Evolutionary conservation across 2,113 vertebrate genomes (phyloP), one percentile per base, ranked within the genome.

Genomic region (Bubo blakistoni): DNA sequence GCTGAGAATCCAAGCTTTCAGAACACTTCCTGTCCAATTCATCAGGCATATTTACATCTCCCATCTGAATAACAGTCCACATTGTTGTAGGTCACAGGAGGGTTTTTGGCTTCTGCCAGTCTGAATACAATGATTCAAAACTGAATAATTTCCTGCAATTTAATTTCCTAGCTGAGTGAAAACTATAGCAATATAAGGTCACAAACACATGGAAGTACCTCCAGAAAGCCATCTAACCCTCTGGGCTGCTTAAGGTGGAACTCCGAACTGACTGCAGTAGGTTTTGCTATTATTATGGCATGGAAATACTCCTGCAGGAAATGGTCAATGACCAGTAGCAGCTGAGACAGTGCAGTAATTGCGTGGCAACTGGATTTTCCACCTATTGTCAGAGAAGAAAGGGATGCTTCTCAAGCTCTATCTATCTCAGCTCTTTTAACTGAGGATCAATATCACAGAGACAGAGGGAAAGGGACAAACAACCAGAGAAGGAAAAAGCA

Each of bases 121-220:
- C 97, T 95, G 92, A 97, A 97, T 88, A 94, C 82, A 93, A 97
- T 95, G 67, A 98, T 96, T 98, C 34, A 85, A 98, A 97, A 97
- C 62, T 73, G 93, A 98, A 97, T 97, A 94, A 96, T 95, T 98
- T 98, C 92, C 97, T 97, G 90, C 91, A 96, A 98, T 97, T 98
- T 97, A 97, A 96, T 97, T 95, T 98, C 95, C 96, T 94, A 98
- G 90, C 83, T 96, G 86, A 98, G 96, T 42, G 40, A 81, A 93
- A 98, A 96, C 82, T 95, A 86, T 58, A 96, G 96, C 89, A 95
- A 96, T 96, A 96, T 95, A 95, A 97, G 90, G 96, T 97, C 96
- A 96, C 76, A 95, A 94, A 72, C 85, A 97, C 94, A 92, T 8
- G 21, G 65, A 92, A 88, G 86, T 93, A 94, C 91, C 96, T 98